These are phyloP conservation scores for Psilopsiagon aymara DNA, from an alignment of 2,113 vertebrate genomes.

Conservation along the genomic window DNA sequence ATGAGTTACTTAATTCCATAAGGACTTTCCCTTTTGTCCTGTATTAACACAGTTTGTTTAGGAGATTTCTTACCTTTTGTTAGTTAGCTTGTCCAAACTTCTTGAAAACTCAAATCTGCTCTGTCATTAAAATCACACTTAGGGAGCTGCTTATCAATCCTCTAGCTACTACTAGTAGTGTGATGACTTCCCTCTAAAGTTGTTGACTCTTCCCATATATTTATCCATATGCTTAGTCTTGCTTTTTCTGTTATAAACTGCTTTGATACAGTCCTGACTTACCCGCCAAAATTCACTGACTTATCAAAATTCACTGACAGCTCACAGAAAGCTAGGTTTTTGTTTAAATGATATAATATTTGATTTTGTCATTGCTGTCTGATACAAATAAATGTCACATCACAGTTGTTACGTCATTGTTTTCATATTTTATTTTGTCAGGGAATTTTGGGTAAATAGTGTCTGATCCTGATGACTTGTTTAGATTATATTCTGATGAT, in stretches of 20 bases:
- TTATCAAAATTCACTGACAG: neutral
- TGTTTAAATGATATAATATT: neutral
- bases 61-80: neutral
- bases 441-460: neutral
- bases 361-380: neutral
- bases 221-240: neutral
- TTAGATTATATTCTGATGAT: neutral
- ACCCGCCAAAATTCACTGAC: neutral
- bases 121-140: neutral
- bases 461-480: neutral
- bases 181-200: neutral
- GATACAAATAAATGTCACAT: neutral
- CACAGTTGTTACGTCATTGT: neutral
- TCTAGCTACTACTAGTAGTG: neutral
- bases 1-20: neutral
- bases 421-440: neutral
- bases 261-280: neutral
- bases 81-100: neutral
- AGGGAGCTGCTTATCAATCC: fast-evolving
- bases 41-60: neutral
- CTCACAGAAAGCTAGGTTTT: neutral
- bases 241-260: neutral
- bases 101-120: neutral
- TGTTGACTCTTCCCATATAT: neutral
- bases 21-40: neutral